Evolutionary conservation across 2,888 invertebrate species (phyloP).

Genomic region (Himalopsyche japonica): DNA sequence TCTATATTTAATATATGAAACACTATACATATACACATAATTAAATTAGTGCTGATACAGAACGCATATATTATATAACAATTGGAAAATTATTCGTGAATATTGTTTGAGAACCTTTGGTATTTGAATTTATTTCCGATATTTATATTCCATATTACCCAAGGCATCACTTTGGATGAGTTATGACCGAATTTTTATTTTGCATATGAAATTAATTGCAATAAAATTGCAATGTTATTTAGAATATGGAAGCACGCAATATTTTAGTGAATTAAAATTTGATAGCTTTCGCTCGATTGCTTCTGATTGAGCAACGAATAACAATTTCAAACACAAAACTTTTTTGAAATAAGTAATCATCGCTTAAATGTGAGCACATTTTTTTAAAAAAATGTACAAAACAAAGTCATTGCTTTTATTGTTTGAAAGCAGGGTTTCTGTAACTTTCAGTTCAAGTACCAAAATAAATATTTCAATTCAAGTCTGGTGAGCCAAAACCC

Average conservation of each 20-base stretch:
- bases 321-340: background rate
- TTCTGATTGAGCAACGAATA: background rate
- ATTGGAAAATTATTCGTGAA: background rate
- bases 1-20: too few relatives aligned
- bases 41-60: too few relatives aligned
- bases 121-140: background rate
- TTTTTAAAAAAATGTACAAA: background rate
- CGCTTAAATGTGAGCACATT: background rate
- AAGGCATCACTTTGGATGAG: background rate
- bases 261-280: background rate
- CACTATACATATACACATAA: too few relatives aligned
- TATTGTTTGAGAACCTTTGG: background rate
- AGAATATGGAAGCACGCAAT: background rate
- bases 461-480: too few relatives aligned
- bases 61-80: too few relatives aligned
- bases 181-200: background rate
- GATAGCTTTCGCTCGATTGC: background rate
- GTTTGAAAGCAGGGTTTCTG: too few relatives aligned
- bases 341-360: background rate
- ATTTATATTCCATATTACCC: background rate
- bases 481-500: too few relatives aligned
- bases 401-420: background rate
- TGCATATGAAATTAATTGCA: background rate
- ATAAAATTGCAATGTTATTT: background rate
- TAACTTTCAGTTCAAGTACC: too few relatives aligned